Conservation (phyloP, 2,888 invertebrate genomes). For the Drosophila ezoana region DNA sequence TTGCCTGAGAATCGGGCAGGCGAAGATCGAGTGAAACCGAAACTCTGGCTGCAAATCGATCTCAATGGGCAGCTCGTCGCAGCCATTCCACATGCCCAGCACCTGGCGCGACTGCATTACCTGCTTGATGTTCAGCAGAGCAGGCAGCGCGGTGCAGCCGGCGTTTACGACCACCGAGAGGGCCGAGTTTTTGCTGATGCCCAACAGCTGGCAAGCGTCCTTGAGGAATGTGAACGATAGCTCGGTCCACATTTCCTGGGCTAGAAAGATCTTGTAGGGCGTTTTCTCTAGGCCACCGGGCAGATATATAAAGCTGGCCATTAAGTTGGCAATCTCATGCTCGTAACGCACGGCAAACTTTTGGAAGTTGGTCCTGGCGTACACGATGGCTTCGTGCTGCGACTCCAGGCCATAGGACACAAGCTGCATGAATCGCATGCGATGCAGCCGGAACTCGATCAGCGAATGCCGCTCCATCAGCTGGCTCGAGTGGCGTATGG, state of each 20-base stretch:
- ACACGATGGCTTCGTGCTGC: slow-evolving; percentile 93
- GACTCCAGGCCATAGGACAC: slow-evolving; percentile 85
- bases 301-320: slow-evolving; percentile 93
- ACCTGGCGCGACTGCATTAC: slow-evolving; percentile 96
- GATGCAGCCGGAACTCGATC: slow-evolving; percentile 93
- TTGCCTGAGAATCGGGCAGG: slow-evolving; percentile 98
- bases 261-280: slow-evolving; percentile 91
- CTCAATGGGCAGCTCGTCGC: slow-evolving; percentile 98
- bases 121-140: slow-evolving; percentile 96
- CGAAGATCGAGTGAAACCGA: slow-evolving; percentile 98
- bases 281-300: slow-evolving; percentile 91
- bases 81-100: slow-evolving; percentile 96
- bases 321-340: slow-evolving; percentile 93
- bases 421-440: slow-evolving; percentile 90
- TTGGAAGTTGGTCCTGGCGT: slow-evolving; percentile 94
- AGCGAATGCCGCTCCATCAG: slow-evolving; percentile 86
- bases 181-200: slow-evolving; percentile 95
- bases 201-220: slow-evolving; percentile 96
- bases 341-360: slow-evolving; percentile 91
- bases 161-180: slow-evolving; percentile 96
- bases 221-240: slow-evolving; percentile 95
- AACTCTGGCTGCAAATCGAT: slow-evolving; percentile 96
- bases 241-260: slow-evolving; percentile 90
- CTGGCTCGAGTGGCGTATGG: slow-evolving; percentile 89
- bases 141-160: slow-evolving; percentile 96